phyloP scores from a whole-genome alignment of 2,888 invertebrate species.

The Drosophila planitibia region DNA sequence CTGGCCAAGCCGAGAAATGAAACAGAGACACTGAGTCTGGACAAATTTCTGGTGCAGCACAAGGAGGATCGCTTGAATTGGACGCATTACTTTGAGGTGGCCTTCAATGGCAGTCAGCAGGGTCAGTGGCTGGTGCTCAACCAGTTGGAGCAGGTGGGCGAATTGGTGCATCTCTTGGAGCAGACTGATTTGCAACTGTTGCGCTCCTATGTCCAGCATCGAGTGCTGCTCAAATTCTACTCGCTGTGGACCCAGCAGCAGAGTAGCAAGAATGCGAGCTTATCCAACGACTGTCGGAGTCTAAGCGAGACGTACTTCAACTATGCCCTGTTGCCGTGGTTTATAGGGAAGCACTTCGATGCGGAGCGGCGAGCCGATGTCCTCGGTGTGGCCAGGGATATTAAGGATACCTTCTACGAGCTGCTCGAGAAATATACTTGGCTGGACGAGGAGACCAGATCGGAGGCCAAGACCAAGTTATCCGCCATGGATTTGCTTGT shows the following conservation, averaged over 20 bases:
- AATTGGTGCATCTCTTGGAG: conserved; percentile 67
- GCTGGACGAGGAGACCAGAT: conserved; percentile 82
- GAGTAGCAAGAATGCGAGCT: conserved; percentile 37
- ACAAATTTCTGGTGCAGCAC: conserved; percentile 67
- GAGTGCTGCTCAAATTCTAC: conserved; percentile 76
- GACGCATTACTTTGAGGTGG: conserved; percentile 75
- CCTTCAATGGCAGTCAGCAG: conserved; percentile 77
- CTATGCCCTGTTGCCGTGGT: conserved; percentile 82
- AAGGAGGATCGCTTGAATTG: conserved; percentile 80
- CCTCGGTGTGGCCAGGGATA: conserved; percentile 67
- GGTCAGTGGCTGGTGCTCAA: conserved; percentile 69
- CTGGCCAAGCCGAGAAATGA: conserved; percentile 52
- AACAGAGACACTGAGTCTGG: conserved; percentile 59
- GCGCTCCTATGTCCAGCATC: conserved; percentile 72
- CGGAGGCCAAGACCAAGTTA: conserved; percentile 77
- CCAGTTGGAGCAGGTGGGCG: conserved; percentile 62
- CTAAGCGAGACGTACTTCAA: conserved; percentile 73
- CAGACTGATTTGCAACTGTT: conserved; percentile 47
- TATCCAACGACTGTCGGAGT: conserved; percentile 70
- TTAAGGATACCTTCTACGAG: conserved; percentile 77
- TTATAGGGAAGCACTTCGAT: conserved; percentile 78
- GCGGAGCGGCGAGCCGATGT: conserved; percentile 75
- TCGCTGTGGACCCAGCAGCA: conserved; percentile 67
- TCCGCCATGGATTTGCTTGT: conserved; percentile 80
- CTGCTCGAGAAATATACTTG: conserved; percentile 75